Percentiles rank a stretch among this genome's conserved stretches.
phyloP scores from a whole-genome alignment of 1,140 invertebrate genomes.

The Meloidogyne exigua region DNA sequence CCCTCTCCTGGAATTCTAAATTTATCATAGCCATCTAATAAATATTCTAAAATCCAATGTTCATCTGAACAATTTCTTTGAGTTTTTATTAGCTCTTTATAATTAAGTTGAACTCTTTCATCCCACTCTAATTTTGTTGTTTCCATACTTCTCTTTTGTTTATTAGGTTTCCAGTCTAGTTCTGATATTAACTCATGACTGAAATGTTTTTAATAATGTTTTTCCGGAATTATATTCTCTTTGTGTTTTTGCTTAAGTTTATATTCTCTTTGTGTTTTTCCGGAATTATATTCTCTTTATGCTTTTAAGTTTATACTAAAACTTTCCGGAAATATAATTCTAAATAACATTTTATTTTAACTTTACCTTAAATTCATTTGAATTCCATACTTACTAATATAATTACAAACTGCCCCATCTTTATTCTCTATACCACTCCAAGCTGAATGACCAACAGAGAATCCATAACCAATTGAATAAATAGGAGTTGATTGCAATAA shows the following conservation, averaged over 20 bases:
- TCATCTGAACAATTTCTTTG: constrained; percentile 43
- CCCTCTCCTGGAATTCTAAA: constrained; percentile 57
- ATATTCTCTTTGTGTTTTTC: not conserved
- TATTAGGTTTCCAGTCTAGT: constrained; percentile 14
- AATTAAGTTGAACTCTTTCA: not conserved
- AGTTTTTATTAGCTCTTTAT: not conserved
- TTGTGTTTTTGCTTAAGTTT: not conserved
- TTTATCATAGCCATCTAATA: constrained; percentile 55
- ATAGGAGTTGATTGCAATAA: not conserved
- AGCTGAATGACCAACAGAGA: constrained; percentile 2
- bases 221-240: constrained; percentile 7
- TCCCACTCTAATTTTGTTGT: not conserved
- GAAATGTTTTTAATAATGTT: not conserved
- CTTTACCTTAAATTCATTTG: constrained; percentile 40
- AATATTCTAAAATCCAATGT: constrained; percentile 44
- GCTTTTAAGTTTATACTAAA: not conserved
- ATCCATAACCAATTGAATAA: constrained; percentile 8
- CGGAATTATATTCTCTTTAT: constrained; percentile 10
- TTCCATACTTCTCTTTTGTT: not conserved
- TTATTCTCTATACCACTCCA: not conserved
- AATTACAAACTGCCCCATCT: constrained; percentile 14
- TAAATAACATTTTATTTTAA: not conserved
- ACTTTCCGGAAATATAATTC: too few species aligned
- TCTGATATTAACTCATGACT: not conserved
- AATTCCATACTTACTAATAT: constrained; percentile 36